Base-by-base conservation (phyloP, 2,113 vertebrate genomes). In the Probosciger aterrimus region DNA sequence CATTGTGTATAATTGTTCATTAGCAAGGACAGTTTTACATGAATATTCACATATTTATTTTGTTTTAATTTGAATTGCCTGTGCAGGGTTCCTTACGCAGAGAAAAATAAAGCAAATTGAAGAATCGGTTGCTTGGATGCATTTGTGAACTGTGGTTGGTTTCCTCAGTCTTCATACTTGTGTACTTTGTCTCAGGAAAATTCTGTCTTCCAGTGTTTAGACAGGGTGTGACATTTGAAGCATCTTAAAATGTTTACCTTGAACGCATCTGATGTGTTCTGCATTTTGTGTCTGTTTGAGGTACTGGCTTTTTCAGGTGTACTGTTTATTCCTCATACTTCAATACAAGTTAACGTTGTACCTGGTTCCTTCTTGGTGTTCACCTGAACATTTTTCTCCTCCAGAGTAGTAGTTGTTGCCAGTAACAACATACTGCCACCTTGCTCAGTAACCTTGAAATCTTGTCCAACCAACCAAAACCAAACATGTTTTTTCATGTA, bases 1-100 rank as follows among this genome's bases (percentile, higher is more conserved):
- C 98, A 99, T 99, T 99, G 98, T 99, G 99, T 99, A 99, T 99
- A 99, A 99, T 99, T 99, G 98, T 99, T 99, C 98, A 98, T 98
- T 99, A 98, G 98, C 98, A 98, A 98, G 98, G 98, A 98, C 98
- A 97, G 98, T 99, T 99, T 99, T 99, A 99, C 99, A 99, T 99
- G 97, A 98, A 98, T 99, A 98, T 99, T 98, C 98, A 98, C 99
- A 99, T 99, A 98, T 98, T 99, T 99, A 99, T 99, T 99, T 99
- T 99, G 99, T 99, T 99, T 99, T 98, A 98, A 99, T 99, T 98
- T 98, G 98, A 98, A 98, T 98, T 98, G 98, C 98, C 98, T 97
- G 97, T 98, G 97, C 98, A 96, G 97, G 98, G 98, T 99, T 99
- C 98, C 97, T 98, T 98, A 98, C 97, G 98, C 98, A 98, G 97